These are phyloP conservation scores for Barnardius zonarius DNA, from an alignment of 2,113 vertebrate species.

Conservation along the genomic window DNA sequence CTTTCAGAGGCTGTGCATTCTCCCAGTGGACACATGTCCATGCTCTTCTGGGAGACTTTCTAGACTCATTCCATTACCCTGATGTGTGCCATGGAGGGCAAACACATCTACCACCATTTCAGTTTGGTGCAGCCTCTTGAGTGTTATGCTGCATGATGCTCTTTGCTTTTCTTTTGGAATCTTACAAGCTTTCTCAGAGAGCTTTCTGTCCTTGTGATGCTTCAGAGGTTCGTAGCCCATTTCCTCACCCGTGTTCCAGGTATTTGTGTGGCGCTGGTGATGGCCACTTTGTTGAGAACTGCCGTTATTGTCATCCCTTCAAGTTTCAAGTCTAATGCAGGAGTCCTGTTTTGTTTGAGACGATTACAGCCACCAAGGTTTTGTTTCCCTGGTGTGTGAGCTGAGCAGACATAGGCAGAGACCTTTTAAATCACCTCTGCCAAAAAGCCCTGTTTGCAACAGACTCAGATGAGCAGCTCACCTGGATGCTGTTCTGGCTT, in stretches of 20 bases:
- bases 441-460: neutral
- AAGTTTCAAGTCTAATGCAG: neutral
- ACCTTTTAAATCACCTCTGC: neutral
- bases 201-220: neutral
- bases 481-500: neutral
- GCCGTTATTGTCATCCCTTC: neutral
- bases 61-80: neutral
- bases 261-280: neutral
- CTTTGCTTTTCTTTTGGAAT: neutral
- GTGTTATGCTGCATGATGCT: neutral
- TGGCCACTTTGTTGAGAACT: neutral
- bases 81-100: too few species aligned
- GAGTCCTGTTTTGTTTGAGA: neutral
- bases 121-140: neutral
- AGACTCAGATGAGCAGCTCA: neutral
- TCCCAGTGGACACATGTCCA: accelerated
- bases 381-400: neutral
- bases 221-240: accelerated
- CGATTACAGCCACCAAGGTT: neutral
- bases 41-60: too few species aligned
- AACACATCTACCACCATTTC: neutral
- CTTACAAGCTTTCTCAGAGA: neutral
- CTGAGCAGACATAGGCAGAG: neutral
- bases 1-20: too few species aligned
- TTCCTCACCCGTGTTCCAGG: accelerated